A percentile compares a stretch with the other conserved stretches of the same genome.
Conservation (phyloP, 2,113 vertebrate species). For the Phrynosoma platyrhinos region DNA sequence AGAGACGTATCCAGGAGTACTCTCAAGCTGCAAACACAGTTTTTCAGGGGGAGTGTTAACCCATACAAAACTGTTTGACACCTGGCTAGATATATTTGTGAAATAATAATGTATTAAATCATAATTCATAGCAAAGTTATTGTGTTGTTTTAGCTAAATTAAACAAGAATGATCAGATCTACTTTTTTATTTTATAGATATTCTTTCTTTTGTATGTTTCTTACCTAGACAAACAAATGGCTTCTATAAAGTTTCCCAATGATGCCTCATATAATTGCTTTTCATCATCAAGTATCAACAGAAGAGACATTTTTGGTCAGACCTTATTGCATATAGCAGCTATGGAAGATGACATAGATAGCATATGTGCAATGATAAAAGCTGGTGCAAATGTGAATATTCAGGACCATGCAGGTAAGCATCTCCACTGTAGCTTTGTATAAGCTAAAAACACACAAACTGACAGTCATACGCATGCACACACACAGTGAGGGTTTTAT, state of each 20-base stretch:
- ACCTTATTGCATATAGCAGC: slow-evolving; percentile 79
- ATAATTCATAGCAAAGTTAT: background rate
- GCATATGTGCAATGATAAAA: slow-evolving; percentile 73
- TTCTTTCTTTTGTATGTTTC: background rate
- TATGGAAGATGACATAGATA: slow-evolving; percentile 56
- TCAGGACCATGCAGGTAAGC: slow-evolving; percentile 82
- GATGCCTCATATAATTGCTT: background rate
- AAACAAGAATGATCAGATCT: background rate
- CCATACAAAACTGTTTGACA: no score
- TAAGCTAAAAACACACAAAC: background rate
- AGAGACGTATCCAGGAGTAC: no score
- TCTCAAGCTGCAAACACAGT: no score
- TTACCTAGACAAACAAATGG: slow-evolving; percentile 60
- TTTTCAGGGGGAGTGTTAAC: no score
- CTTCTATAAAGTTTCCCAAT: slow-evolving; percentile 17
- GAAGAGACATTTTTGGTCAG: slow-evolving; percentile 79
- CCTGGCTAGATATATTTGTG: background rate
- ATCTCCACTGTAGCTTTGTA: slow-evolving; percentile 17
- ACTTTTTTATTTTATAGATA: background rate
- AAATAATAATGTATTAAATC: background rate
- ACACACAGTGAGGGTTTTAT: no score
- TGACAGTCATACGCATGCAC: no score
- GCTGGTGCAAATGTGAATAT: slow-evolving; percentile 75
- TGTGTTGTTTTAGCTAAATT: no score
- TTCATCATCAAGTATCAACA: slow-evolving; percentile 63